A percentile compares a stretch with the other conserved stretches of the same genome.
Conservation (phyloP, 2,888 invertebrate genomes). For the Euplexia lucipara region DNA sequence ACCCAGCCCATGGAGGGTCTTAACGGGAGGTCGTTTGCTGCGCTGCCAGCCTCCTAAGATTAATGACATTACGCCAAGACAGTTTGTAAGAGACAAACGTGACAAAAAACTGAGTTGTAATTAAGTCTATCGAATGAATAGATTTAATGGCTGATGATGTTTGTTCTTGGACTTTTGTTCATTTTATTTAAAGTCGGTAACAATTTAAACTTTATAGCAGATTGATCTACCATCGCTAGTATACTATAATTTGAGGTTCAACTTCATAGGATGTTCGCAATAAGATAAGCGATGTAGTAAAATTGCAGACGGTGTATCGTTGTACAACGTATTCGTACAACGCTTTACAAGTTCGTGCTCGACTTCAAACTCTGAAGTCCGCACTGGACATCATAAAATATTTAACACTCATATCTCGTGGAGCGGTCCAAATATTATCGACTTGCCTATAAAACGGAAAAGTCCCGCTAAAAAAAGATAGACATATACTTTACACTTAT, state of each 20-base stretch:
- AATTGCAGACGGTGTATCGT: slow-evolving; percentile 53
- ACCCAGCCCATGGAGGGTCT: slow-evolving; percentile 87
- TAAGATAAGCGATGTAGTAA: slow-evolving; percentile 58
- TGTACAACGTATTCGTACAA: slow-evolving; percentile 46
- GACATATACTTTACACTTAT: slow-evolving; percentile 73
- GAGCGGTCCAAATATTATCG: slow-evolving; percentile 89
- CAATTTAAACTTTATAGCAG: background rate
- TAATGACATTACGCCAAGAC: slow-evolving; percentile 88
- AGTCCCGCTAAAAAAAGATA: slow-evolving; percentile 82
- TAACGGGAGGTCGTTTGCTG: slow-evolving; percentile 90
- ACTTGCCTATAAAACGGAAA: slow-evolving; percentile 87
- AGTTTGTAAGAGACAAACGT: slow-evolving; percentile 86
- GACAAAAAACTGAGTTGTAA: slow-evolving; percentile 84
- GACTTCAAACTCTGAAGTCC: slow-evolving; percentile 74
- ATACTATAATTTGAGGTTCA: slow-evolving; percentile 38
- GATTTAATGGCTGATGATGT: slow-evolving; percentile 58
- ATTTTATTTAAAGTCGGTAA: slow-evolving; percentile 23
- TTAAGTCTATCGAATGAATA: slow-evolving; percentile 78
- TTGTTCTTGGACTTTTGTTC: slow-evolving; percentile 31
- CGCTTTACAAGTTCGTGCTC: slow-evolving; percentile 59
- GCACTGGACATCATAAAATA: slow-evolving; percentile 89
- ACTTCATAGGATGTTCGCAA: slow-evolving; percentile 47
- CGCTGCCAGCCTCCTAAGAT: slow-evolving; percentile 88
- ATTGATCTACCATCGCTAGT: slow-evolving; percentile 4
- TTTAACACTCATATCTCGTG: slow-evolving; percentile 87